Base-by-base conservation (phyloP, 2,113 vertebrate species). In the Diglossa brunneiventris region DNA sequence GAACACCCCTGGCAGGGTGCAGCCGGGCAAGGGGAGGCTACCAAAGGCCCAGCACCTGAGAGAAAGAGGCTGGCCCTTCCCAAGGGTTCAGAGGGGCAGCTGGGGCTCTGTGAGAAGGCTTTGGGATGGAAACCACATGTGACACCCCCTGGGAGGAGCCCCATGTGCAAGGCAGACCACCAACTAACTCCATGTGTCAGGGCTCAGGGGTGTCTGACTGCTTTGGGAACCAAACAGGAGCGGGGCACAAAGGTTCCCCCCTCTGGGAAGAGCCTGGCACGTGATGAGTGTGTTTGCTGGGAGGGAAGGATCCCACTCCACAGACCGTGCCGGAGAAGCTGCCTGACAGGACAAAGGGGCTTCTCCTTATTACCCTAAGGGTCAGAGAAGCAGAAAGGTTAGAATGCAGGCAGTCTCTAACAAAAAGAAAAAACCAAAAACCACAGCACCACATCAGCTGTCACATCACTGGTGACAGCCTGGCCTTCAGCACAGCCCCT, bases 51-150 rank as follows among this genome's bases (percentile, higher is more conserved):
- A 52, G 70, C 64, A 80, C 79, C 92, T 92, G 82, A 33, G 27
- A 66, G 72, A 68, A 27, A 58, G 72, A 68, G 44, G 39, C 59
- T 73, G 33, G 24, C 13, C 87, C 81, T 91, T 79, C 95, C 53
- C 76, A 74, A 52, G 30, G 58, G 9, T 19, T 64, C 61, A 9
- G 33, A 50, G 0, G 2, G 11, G 62, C 56, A 74, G 19, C 7
- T 39, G 67, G 56, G 88, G 76, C 89, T 87, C 49, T 66, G 62
- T 50, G 39, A 97, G 90, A 69, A 76, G 91, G 33, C 64, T 95
- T 19, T n/a, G 93, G 95, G 87, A 96, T 94, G 95, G 87, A 89
- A 97, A 95, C 79, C 83, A 94, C 96, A 95, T 89, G 94, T 39
- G 53, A 61, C 91, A 73, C 3, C 30, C 77, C 70, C 66, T 81